Evolutionary conservation across 37 sponge, comb jelly and placozoan species (phyloP).

Genomic region (Oopsacas minuta): DNA sequence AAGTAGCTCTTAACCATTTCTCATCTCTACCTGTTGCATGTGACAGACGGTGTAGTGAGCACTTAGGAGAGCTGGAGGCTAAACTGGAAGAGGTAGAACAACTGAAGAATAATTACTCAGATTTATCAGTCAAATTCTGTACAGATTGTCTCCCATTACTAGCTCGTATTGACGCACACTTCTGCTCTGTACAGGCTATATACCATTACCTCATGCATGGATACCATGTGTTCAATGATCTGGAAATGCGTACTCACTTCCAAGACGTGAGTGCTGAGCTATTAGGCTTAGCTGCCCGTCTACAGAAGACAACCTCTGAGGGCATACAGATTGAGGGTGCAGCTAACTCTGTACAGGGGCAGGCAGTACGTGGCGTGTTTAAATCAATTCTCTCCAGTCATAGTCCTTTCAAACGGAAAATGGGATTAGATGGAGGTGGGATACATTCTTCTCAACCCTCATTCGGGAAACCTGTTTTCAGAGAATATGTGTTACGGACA

Average conservation of each 20-base stretch:
- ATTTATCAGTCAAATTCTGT: background rate
- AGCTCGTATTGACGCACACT: background rate
- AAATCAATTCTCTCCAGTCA: background rate
- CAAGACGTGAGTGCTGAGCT: background rate
- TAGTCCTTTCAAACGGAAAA: background rate
- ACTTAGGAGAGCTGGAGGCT: background rate
- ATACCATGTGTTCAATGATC: background rate
- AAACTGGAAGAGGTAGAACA: background rate
- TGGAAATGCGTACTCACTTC: background rate
- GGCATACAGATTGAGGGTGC: background rate
- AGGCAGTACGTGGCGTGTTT: background rate
- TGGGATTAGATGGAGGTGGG: background rate
- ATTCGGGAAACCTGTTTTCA: background rate
- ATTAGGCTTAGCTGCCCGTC: background rate
- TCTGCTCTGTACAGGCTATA: constrained; percentile 7
- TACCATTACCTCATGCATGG: constrained; percentile 2
- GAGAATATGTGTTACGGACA: background rate
- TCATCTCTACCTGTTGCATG: background rate
- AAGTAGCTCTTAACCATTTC: background rate
- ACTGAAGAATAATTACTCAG: background rate
- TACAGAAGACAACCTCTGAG: background rate
- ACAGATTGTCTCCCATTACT: background rate
- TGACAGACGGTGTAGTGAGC: background rate
- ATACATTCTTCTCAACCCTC: background rate
- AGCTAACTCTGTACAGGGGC: background rate